Base-by-base conservation (phyloP, 1,140 invertebrate species). In the Lineus longissimus region DNA sequence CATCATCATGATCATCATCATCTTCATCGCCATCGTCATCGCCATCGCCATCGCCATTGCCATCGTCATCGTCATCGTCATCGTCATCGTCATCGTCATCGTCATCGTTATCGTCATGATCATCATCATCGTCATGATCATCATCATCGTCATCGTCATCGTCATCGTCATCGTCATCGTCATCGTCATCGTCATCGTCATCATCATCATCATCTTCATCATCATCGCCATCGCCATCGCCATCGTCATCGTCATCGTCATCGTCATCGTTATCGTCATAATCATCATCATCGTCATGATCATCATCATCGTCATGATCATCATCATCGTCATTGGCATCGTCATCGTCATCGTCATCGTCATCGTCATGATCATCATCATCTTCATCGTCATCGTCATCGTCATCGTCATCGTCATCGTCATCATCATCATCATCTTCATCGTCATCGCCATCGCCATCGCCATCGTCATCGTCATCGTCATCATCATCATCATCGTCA, bases 231-330 rank as follows among this genome's bases (percentile, higher is more conserved):
- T 43, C 40, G n/a, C n/a, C 40, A 43, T 43, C 40, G n/a, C n/a
- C 40, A 43, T 43, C 40, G n/a, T 43, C 40, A 43, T 43, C 40
- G n/a, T n/a, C n/a, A 43, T n/a, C 40, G n/a, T n/a, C 40, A n/a
- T 43, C 40, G n/a, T 43, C 40, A 43, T 43, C 40, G n/a, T 43
- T n/a, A 43, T 43, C n/a, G 40, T 43, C 40, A 43, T n/a, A n/a
- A n/a, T n/a, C n/a, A n/a, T n/a, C n/a, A n/a, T n/a, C n/a, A n/a
- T n/a, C n/a, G n/a, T n/a, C n/a, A n/a, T n/a, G n/a, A n/a, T n/a
- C n/a, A n/a, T n/a, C n/a, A n/a, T n/a, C n/a, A n/a, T n/a, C n/a
- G n/a, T n/a, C n/a, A n/a, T n/a, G n/a, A n/a, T n/a, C n/a, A n/a
- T n/a, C n/a, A n/a, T n/a, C n/a, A n/a, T 43, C 40, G n/a, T 43